Conservation (phyloP, 64 coral and sea anemone species). For the Porites lutea region DNA sequence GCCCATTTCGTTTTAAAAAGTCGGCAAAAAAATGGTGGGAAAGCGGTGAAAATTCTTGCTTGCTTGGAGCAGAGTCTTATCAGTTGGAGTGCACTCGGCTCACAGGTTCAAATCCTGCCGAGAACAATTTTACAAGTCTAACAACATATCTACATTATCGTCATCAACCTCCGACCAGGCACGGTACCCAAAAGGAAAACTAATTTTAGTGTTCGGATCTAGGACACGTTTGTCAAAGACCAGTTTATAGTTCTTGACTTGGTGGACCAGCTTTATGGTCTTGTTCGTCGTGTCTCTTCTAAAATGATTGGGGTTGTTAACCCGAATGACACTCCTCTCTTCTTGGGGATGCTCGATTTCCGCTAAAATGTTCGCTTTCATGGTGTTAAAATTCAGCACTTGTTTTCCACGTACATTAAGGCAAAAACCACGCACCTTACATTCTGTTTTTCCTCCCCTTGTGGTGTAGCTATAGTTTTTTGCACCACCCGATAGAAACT, state of each 20-base stretch:
- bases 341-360: not conserved
- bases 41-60: too few relatives aligned
- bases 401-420: not conserved
- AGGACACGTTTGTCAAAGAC: slow-evolving; percentile 7
- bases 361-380: slow-evolving; percentile 9
- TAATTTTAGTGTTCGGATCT: too few relatives aligned
- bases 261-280: not conserved
- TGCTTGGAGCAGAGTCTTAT: too few relatives aligned
- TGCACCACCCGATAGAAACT: slow-evolving; percentile 24
- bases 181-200: too few relatives aligned
- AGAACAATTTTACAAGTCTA: too few relatives aligned
- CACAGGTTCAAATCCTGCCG: too few relatives aligned
- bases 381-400: not conserved
- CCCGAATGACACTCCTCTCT: not conserved
- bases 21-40: too few relatives aligned
- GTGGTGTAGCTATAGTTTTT: slow-evolving; percentile 55
- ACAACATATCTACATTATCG: too few relatives aligned
- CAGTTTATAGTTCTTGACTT: not conserved
- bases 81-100: too few relatives aligned
- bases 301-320: not conserved
- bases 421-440: slow-evolving; percentile 25
- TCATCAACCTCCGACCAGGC: too few relatives aligned
- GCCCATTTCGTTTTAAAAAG: too few relatives aligned
- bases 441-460: not conserved
- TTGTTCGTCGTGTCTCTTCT: not conserved